Evolutionary conservation across 2,113 vertebrate species (phyloP).

Genomic region (Uria aalge): DNA sequence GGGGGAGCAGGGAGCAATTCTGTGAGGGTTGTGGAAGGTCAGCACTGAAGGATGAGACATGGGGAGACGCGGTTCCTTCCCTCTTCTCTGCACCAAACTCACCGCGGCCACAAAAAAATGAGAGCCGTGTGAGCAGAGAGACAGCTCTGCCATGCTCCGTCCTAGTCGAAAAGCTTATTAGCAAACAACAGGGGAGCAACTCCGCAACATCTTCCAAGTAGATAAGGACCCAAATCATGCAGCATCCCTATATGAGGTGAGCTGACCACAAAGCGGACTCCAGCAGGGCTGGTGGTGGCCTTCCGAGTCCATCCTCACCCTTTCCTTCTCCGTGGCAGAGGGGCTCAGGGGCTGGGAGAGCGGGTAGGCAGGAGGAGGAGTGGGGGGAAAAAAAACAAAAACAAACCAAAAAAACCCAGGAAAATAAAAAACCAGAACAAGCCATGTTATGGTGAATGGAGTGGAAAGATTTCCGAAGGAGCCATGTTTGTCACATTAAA

Average conservation of each 20-base stretch:
- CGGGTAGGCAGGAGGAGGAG: no score
- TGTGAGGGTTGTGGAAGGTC: not conserved
- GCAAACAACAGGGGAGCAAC: not conserved
- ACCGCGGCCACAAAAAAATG: rapidly evolving
- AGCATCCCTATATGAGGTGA: not conserved
- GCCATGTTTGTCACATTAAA: constrained; percentile 47
- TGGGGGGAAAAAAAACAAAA: no score
- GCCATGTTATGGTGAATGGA: not conserved
- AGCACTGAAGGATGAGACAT: not conserved
- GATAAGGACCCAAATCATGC: not conserved
- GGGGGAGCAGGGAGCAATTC: not conserved
- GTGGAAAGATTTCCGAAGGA: constrained; percentile 40
- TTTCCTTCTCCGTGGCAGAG: not conserved
- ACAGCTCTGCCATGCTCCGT: rapidly evolving
- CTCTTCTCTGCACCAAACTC: not conserved
- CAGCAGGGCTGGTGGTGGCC: rapidly evolving
- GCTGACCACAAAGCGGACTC: not conserved
- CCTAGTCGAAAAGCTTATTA: not conserved
- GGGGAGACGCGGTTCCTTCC: rapidly evolving
- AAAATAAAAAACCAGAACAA: not conserved
- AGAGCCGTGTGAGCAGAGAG: not conserved
- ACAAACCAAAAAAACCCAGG: no score
- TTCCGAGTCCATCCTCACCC: not conserved
- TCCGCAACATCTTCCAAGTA: not conserved
- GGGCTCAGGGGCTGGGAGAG: not conserved